phyloP scores from a whole-genome alignment of 2,797 vertebrate species.

The Aythya fuligula region DNA sequence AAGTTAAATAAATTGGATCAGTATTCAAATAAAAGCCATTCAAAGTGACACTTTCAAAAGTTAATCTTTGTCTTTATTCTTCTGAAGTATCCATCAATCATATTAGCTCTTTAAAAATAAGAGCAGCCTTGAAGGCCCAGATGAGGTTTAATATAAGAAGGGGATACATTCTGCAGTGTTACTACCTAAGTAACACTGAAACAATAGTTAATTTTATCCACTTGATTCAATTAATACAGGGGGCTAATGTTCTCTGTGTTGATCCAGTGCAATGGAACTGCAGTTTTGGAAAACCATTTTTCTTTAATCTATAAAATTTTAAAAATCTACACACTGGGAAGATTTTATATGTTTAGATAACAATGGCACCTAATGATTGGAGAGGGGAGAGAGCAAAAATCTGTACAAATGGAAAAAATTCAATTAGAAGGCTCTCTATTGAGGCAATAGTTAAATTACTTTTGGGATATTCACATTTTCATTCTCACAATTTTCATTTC shows the following conservation, averaged over 20 bases:
- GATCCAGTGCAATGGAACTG: not conserved
- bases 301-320: not conserved
- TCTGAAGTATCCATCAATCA: conserved; percentile 56
- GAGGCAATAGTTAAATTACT: conserved; percentile 26
- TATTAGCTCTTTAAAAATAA: conserved; percentile 53
- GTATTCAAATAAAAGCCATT: conserved; percentile 64
- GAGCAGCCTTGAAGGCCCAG: conserved; percentile 18
- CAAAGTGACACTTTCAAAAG: conserved; percentile 51
- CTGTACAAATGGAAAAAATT: conserved; percentile 5
- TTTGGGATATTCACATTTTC: conserved; percentile 20
- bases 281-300: not conserved
- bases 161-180: conserved; percentile 20
- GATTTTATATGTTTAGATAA: not conserved
- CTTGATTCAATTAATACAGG: not conserved
- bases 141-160: conserved; percentile 13
- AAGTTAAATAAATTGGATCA: conserved; percentile 60
- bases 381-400: conserved; percentile 6
- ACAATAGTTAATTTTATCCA: conserved; percentile 25
- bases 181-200: not conserved
- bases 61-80: conserved; percentile 50
- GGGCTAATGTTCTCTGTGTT: not conserved
- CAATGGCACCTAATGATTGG: not conserved
- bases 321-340: not conserved
- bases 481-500: conserved; percentile 47
- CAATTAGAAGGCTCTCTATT: conserved; percentile 27